These are phyloP conservation scores for Fopius arisanus DNA, from an alignment of 1,140 invertebrate species.

Conservation along the genomic window DNA sequence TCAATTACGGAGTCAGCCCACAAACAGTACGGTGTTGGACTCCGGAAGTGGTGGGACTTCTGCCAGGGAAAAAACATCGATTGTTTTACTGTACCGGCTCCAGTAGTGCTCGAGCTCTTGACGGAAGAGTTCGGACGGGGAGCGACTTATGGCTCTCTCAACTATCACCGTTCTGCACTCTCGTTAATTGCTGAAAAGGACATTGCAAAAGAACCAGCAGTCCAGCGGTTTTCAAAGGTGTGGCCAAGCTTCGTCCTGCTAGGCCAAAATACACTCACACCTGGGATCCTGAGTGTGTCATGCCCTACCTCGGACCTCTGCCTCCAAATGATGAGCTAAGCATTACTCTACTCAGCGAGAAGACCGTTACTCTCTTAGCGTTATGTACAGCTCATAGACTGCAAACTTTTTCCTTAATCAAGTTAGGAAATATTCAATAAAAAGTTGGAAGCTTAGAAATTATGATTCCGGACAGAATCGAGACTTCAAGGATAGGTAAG, in stretches of 20 bases:
- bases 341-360: no score
- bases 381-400: no score
- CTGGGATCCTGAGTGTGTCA: background rate
- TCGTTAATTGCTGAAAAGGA: background rate
- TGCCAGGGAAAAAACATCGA: background rate
- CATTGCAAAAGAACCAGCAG: background rate
- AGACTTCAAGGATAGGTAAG: no score
- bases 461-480: no score
- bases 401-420: no score
- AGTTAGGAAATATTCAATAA: no score
- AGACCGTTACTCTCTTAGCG: no score
- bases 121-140: background rate
- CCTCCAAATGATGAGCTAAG: no score
- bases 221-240: background rate
- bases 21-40: background rate
- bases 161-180: background rate
- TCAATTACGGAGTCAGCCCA: background rate
- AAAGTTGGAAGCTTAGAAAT: no score
- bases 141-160: background rate
- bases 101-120: background rate
- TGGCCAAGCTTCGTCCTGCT: background rate
- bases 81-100: background rate
- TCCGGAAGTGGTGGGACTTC: conserved; percentile 16
- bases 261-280: background rate
- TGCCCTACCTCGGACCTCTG: no score